Evolutionary conservation across 2,888 invertebrate genomes (phyloP).

Genomic region (Taenaris catops): DNA sequence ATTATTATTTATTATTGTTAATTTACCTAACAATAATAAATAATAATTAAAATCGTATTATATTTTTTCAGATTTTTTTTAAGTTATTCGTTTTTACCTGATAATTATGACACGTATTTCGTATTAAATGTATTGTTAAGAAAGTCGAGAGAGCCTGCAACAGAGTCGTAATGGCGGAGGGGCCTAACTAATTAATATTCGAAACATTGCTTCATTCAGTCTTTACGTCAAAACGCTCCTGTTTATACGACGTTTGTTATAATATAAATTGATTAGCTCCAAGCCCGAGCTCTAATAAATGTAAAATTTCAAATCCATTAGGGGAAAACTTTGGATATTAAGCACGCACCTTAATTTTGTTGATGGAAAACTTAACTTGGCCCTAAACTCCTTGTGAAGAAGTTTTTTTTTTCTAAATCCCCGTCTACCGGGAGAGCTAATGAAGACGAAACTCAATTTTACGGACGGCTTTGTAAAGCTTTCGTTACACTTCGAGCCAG

Average conservation of each 20-base stretch:
- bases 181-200: slow-evolving; percentile 26
- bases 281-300: slow-evolving; percentile 44
- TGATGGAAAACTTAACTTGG: slow-evolving; percentile 70
- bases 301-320: slow-evolving; percentile 74
- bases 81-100: too few species aligned
- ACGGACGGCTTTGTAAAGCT: slow-evolving; percentile 15
- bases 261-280: slow-evolving; percentile 51
- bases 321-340: slow-evolving; percentile 66
- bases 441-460: slow-evolving; percentile 68
- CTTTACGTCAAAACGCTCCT: slow-evolving; percentile 20
- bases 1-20: too few species aligned
- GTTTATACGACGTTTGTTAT: slow-evolving; percentile 29
- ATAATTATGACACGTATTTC: too few species aligned
- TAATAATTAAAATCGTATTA: too few species aligned
- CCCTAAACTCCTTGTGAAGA: slow-evolving; percentile 60
- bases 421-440: slow-evolving; percentile 52
- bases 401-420: slow-evolving; percentile 33
- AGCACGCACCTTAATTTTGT: slow-evolving; percentile 70
- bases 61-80: too few species aligned
- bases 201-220: slow-evolving; percentile 21
- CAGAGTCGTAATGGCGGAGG: too few species aligned
- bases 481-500: slow-evolving; percentile 4
- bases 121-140: too few species aligned
- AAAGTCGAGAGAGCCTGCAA: too few species aligned
- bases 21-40: too few species aligned